phyloP scores from a whole-genome alignment of 2,113 vertebrate genomes.

The Scolopax mira region DNA sequence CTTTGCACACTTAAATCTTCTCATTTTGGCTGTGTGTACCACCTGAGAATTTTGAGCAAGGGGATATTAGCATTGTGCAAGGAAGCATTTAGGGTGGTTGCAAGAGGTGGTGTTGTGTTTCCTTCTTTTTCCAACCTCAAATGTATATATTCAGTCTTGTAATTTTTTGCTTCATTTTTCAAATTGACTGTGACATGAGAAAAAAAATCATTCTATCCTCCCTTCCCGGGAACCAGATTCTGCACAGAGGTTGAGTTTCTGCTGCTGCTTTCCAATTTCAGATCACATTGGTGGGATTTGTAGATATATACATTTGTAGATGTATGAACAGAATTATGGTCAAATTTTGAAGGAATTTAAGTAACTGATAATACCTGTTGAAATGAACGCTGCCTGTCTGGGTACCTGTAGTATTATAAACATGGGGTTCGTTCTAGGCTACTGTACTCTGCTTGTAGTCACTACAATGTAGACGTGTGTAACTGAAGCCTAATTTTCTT shows the following conservation, averaged over 20 bases:
- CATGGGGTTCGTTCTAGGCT: not conserved
- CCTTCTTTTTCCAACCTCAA: not conserved
- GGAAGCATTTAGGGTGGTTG: not conserved
- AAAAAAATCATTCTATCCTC: not conserved
- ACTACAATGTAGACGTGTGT: not conserved
- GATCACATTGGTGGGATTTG: not conserved
- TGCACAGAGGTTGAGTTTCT: not conserved
- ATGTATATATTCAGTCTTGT: not conserved
- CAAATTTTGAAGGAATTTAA: not conserved
- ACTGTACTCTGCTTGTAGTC: not conserved
- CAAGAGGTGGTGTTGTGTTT: not conserved
- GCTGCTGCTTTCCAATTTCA: not conserved
- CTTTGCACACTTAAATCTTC: not conserved
- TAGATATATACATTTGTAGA: not conserved
- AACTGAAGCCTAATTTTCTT: constrained; percentile 16
- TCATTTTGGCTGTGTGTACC: not conserved
- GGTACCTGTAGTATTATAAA: not conserved
- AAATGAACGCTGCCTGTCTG: not conserved
- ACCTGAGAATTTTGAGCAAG: not conserved
- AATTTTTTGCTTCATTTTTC: not conserved
- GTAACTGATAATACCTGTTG: not conserved
- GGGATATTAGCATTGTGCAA: not conserved
- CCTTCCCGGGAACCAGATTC: not conserved
- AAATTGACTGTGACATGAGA: not conserved
- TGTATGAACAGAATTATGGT: not conserved